Evolutionary conservation across 2,113 vertebrate genomes (phyloP).

Genomic region (Corythornis madagascariensis): DNA sequence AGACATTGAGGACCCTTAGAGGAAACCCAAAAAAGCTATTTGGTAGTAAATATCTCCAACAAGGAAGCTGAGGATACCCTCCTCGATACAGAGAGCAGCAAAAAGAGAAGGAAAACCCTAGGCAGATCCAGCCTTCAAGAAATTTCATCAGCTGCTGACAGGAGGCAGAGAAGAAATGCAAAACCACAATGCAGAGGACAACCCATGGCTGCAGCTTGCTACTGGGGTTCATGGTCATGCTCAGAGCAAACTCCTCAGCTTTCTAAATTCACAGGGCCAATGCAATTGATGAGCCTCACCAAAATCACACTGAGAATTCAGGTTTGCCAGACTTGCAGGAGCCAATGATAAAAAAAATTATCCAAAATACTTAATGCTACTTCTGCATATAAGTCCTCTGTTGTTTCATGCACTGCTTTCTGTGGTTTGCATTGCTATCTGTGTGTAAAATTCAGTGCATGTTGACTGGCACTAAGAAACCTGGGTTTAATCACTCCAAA

Average conservation of each 20-base stretch:
- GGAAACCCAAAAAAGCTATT: not conserved
- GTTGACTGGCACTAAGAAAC: not conserved
- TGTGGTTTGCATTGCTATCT: not conserved
- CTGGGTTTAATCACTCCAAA: not conserved
- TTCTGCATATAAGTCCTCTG: not conserved
- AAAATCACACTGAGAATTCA: not conserved
- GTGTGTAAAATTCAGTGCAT: not conserved
- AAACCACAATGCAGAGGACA: not conserved
- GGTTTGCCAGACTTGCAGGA: not conserved
- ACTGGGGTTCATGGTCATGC: fast-evolving
- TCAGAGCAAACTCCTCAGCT: not conserved
- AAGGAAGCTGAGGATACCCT: not conserved
- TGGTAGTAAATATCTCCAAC: not conserved
- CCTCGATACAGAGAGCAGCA: not conserved
- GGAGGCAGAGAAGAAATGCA: not conserved
- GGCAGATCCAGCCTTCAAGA: not conserved
- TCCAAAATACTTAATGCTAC: not conserved
- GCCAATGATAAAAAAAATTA: not conserved
- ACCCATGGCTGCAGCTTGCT: not conserved
- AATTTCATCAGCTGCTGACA: not conserved
- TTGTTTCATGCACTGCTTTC: not conserved
- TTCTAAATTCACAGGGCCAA: not conserved
- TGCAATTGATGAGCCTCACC: not conserved
- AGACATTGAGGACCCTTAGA: not conserved
- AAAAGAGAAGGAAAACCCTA: not conserved